Conservation (phyloP, 2,797 vertebrate genomes). For the Adelosebastes latens region DNA sequence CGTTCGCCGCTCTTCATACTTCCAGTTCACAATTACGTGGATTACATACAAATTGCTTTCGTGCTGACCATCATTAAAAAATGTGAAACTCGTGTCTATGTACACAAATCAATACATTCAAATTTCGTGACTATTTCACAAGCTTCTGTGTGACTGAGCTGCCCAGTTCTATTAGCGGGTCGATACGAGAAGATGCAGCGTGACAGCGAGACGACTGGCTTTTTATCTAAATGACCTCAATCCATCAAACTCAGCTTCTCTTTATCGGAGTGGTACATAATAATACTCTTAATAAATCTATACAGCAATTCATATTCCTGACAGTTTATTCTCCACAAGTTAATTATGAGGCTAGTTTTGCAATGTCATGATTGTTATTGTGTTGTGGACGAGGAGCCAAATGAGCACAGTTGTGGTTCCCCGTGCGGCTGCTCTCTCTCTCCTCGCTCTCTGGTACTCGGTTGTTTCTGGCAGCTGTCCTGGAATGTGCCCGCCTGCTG, state of each 20-base stretch:
- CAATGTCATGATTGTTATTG: constrained; percentile 45
- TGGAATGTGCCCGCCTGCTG: constrained; percentile 61
- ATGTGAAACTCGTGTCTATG: no score
- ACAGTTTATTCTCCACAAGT: constrained; percentile 32
- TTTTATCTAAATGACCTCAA: constrained; percentile 56
- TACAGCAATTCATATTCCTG: constrained; percentile 31
- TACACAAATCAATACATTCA: no score
- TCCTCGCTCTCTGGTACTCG: constrained; percentile 10
- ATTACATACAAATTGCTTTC: no score
- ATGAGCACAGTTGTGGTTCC: constrained; percentile 26
- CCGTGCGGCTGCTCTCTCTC: constrained; percentile 1
- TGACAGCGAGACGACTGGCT: constrained; percentile 20
- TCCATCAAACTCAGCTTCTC: constrained; percentile 55
- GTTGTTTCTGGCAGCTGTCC: constrained; percentile 64
- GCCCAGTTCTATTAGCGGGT: background rate
- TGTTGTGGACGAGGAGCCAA: constrained; percentile 24
- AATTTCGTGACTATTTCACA: no score
- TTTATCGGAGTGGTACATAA: constrained; percentile 39
- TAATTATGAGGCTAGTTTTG: constrained; percentile 43
- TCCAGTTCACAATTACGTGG: no score
- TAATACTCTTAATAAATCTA: constrained; percentile 20
- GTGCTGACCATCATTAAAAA: no score
- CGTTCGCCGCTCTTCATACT: no score
- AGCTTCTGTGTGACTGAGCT: no score
- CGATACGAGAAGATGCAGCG: constrained; percentile 26